A percentile compares a stretch with the other conserved stretches of the same genome.
Conservation (phyloP, 2,113 vertebrate species). For the Notothenia rossii region DNA sequence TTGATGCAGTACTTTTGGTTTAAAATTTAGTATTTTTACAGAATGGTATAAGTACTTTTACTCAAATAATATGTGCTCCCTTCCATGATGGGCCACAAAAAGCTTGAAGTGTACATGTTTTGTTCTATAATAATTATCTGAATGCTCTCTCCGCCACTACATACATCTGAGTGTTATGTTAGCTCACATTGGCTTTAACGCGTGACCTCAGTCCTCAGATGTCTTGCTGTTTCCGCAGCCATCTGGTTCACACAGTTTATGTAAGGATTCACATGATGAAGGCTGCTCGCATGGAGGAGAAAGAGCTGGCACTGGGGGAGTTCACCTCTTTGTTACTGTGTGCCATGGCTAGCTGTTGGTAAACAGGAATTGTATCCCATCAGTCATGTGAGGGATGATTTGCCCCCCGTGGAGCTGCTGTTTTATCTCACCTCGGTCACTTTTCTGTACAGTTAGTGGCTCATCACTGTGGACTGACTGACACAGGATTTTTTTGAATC, state of each 20-base stretch:
- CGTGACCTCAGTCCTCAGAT: background rate
- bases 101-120: too few relatives aligned
- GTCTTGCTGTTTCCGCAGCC: slow-evolving; percentile 18
- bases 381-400: slow-evolving; percentile 47
- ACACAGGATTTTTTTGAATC: background rate
- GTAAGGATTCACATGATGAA: slow-evolving; percentile 35
- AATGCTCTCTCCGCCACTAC: too few relatives aligned
- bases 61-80: too few relatives aligned
- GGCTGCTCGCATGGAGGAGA: slow-evolving; percentile 36
- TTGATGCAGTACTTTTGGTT: too few relatives aligned
- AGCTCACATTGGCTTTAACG: background rate
- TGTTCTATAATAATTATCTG: too few relatives aligned
- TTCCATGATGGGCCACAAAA: too few relatives aligned
- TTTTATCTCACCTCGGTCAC: background rate
- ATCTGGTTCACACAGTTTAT: slow-evolving; percentile 39
- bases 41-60: too few relatives aligned
- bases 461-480: slow-evolving; percentile 17
- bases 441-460: background rate
- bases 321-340: slow-evolving; percentile 14
- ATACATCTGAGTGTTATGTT: background rate
- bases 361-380: slow-evolving; percentile 46
- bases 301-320: slow-evolving; percentile 21
- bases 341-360: slow-evolving; percentile 29
- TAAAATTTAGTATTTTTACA: too few relatives aligned
- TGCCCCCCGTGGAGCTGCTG: slow-evolving; percentile 2